Conservation (phyloP, 2,113 vertebrate genomes). For the human (Homo sapiens) region DNA sequence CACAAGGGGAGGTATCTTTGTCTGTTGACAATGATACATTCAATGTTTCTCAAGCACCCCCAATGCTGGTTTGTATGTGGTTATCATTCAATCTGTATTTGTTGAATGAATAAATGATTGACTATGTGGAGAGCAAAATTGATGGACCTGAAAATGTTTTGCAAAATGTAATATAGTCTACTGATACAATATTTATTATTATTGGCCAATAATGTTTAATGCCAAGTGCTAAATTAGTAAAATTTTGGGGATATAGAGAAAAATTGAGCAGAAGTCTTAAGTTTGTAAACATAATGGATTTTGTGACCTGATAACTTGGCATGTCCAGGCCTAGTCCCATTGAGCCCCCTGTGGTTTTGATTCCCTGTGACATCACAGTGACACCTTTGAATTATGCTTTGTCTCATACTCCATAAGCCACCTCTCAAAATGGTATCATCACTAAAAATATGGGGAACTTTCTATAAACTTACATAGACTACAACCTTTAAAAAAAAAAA, state of each 20-base stretch:
- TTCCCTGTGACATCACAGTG: background rate
- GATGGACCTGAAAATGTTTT: background rate
- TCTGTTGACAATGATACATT: background rate
- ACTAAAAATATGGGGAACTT: background rate
- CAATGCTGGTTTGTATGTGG: background rate
- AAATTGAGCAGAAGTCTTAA: background rate
- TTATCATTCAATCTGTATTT: background rate
- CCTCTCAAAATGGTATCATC: background rate
- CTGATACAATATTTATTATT: no score
- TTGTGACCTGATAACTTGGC: fast-evolving
- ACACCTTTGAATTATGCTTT: no score
- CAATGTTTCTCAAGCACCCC: background rate
- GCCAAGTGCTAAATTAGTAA: background rate
- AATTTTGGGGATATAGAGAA: background rate
- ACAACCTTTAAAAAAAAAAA: background rate
- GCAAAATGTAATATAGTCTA: background rate
- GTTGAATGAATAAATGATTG: background rate
- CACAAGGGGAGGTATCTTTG: background rate
- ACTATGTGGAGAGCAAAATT: background rate
- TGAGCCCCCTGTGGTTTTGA: background rate
- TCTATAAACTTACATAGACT: background rate
- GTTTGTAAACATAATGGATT: background rate
- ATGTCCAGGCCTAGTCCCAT: background rate
- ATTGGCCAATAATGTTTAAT: background rate
- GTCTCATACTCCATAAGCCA: fast-evolving